Base-by-base conservation (phyloP, 2,888 invertebrate genomes). In the Andrena bucephala region DNA sequence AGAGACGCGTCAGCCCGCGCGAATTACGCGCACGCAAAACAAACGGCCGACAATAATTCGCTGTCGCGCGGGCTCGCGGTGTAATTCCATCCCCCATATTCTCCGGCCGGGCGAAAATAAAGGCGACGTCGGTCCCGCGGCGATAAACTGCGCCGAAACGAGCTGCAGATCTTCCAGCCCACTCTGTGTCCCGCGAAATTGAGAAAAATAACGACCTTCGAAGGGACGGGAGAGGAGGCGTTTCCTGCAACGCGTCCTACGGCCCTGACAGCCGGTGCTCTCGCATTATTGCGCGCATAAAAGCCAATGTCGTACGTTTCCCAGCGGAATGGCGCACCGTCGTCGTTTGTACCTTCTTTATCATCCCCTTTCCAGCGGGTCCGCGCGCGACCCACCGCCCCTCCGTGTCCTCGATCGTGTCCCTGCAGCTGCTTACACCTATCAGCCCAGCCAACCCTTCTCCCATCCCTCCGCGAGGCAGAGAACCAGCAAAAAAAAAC, bases 231-330 rank as follows among this genome's bases (percentile, higher is more conserved):
- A 42, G 10, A 62, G 20, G 52, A 75, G 33, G 72, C 71, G 77
- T 68, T 57, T 52, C 57, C 60, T 57, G 69, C 70, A 69, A 74
- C 79, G 62, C 60, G 71, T 33, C 57, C 73, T 73, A 85, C 73
- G 72, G 71, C 60, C 75, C 80, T 83, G 83, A 86, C 88, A 90
- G 85, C 83, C 89, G 85, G 85, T 69, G 86, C 83, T 85, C 82
- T 89, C 86, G 89, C 86, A 89, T 91, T 91, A 91, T 91, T 90
- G 84, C 88, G 75, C 70, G 81, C 86, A 88, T 91, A 91, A 91
- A 91, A 91, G 86, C 86, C 88, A 89, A 90, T 89, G 89, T 89
- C 86, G 87, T 86, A 84, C 83, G 83, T 87, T 85, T 83, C 54
- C 75, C 74, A 65, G 67, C 75, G 80, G 82, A 88, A 88, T 70